These are phyloP conservation scores for Henricia sp. DNA, from an alignment of 53 echinoderm and acorn worm genomes.

Conservation along the genomic window DNA sequence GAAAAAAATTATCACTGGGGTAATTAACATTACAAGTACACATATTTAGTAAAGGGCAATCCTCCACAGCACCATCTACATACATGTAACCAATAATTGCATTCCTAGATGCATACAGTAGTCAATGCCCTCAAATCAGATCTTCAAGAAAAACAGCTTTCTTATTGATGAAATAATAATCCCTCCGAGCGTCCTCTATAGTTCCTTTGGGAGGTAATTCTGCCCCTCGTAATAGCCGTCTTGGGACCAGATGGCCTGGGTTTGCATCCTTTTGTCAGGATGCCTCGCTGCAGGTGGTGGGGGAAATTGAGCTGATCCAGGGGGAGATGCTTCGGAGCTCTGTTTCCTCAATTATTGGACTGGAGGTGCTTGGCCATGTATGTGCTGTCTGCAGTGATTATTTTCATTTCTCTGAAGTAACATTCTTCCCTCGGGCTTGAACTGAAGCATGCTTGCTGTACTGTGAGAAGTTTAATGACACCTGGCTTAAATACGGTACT, in stretches of 20 bases:
- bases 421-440: background rate
- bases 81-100: too few relatives aligned
- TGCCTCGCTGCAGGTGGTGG: slow-evolving; percentile 28
- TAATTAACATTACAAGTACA: too few relatives aligned
- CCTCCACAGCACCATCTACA: too few relatives aligned
- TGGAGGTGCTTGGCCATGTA: too few relatives aligned
- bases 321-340: background rate
- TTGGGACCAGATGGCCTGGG: background rate
- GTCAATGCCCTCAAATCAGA: too few relatives aligned
- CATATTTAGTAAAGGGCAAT: too few relatives aligned
- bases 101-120: too few relatives aligned
- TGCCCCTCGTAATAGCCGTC: slow-evolving; percentile 7
- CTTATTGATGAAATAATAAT: background rate
- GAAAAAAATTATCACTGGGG: too few relatives aligned
- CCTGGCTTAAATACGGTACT: too few relatives aligned
- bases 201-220: slow-evolving; percentile 49
- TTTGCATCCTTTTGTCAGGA: slow-evolving; percentile 14
- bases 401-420: slow-evolving; percentile 20
- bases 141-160: too few relatives aligned
- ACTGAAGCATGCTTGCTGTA: background rate
- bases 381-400: background rate
- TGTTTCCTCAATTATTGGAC: too few relatives aligned
- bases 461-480: too few relatives aligned
- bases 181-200: background rate
- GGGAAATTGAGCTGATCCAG: slow-evolving; percentile 10